These are phyloP conservation scores for Cataglyphis hispanica DNA, from an alignment of 1,140 invertebrate species.

Conservation along the genomic window DNA sequence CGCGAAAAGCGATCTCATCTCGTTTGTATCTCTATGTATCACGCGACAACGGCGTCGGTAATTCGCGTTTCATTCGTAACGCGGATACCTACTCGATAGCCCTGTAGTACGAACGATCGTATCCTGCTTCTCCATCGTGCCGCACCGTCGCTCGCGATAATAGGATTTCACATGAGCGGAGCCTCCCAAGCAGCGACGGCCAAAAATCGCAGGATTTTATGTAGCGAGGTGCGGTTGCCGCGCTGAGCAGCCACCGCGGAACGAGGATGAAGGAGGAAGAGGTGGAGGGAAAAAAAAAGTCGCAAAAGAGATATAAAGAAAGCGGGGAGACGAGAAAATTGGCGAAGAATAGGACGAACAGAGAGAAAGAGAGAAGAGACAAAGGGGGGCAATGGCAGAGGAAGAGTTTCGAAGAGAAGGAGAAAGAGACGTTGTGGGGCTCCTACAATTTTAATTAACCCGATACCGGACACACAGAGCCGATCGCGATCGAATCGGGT, in stretches of 20 bases:
- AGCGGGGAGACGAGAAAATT: conserved; percentile 43
- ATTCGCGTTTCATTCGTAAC: conserved; percentile 55
- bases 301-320: conserved; percentile 43
- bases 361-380: background rate
- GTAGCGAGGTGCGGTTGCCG: conserved; percentile 62
- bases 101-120: background rate
- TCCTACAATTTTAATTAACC: conserved; percentile 87
- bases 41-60: conserved; percentile 40
- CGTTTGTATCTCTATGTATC: conserved; percentile 49
- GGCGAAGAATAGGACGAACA: background rate
- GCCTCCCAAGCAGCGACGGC: conserved; percentile 79
- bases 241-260: conserved; percentile 41
- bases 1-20: conserved; percentile 42
- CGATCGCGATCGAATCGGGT: conserved; percentile 87
- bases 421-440: conserved; percentile 70
- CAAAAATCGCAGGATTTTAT: conserved; percentile 82
- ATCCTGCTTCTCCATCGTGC: background rate
- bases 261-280: background rate
- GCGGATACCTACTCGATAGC: conserved; percentile 39
- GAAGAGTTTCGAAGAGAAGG: background rate
- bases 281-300: conserved; percentile 1
- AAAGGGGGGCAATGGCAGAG: background rate
- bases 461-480: conserved; percentile 82
- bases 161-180: conserved; percentile 79
- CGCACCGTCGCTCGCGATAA: conserved; percentile 75